A percentile compares a stretch with the other conserved stretches of the same genome.
These are phyloP conservation scores for Ceriagrion tenellum DNA, from an alignment of 2,888 invertebrate species.

Conservation along the genomic window DNA sequence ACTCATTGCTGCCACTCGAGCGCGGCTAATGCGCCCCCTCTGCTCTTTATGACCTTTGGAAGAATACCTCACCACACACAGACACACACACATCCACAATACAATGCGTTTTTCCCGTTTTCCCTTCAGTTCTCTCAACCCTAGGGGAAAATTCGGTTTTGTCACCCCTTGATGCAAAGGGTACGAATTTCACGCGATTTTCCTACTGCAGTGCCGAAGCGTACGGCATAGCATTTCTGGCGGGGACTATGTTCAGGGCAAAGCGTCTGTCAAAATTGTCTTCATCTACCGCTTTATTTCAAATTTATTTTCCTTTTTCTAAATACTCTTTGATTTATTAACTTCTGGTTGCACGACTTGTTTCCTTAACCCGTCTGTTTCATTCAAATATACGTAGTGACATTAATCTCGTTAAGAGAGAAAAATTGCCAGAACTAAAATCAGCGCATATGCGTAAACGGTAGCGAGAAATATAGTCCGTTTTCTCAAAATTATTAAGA, in stretches of 20 bases:
- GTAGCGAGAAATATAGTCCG: too few relatives aligned
- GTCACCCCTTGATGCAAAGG: background rate
- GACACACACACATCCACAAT: background rate
- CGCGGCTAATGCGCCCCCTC: background rate
- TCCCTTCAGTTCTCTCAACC: background rate
- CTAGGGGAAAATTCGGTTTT: background rate
- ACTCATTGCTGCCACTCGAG: slow-evolving; percentile 9
- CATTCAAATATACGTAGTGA: too few relatives aligned
- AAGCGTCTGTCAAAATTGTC: background rate
- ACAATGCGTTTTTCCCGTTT: background rate
- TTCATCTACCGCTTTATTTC: background rate
- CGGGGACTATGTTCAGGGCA: background rate
- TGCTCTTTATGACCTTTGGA: background rate
- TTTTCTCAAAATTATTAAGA: too few relatives aligned
- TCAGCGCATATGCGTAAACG: too few relatives aligned
- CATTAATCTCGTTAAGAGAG: too few relatives aligned
- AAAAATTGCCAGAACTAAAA: too few relatives aligned
- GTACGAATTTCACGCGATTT: background rate
- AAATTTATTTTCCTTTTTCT: background rate
- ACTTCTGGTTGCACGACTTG: too few relatives aligned
- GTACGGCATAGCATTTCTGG: background rate
- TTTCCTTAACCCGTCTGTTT: too few relatives aligned
- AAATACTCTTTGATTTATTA: background rate
- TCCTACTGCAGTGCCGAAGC: background rate
- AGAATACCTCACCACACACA: too few relatives aligned